Base-by-base conservation (phyloP, 2,113 vertebrate genomes). In the Cheirogaleus medius region DNA sequence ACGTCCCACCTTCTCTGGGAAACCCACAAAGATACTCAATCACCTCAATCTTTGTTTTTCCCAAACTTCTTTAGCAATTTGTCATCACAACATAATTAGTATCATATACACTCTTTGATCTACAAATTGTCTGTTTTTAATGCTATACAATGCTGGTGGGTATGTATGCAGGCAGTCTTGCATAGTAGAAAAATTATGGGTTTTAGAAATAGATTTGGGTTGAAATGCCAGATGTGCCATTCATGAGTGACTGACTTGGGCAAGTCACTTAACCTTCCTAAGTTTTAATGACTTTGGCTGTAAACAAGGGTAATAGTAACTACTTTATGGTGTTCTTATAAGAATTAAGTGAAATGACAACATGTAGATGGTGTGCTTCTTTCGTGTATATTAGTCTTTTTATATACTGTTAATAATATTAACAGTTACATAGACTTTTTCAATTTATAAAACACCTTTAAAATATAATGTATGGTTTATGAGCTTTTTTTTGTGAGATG, bases 341-440 rank as follows among this genome's bases (percentile, higher is more conserved):
- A 88, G 49, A 95, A 69, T 74, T 78, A 82, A 66, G n/a, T 66
- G 71, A 77, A 68, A 39, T 81, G 49, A 92, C 84, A 93, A 54
- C 12, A 27, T 60, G 10, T 64, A 60, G n/a, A 27, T 52, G 21
- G 23, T 63, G 8, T 39, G 8, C 1, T 88, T 88, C 32, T n/a
- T 93, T 90, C 27, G 66, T 39, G 8, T 58, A 25, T 18, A 80
- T 77, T 83, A 32, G 21, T 49, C 32, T 89, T 87, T 88, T 49
- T 17, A 17, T 91, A 47, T 23, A 66, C 11, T 8, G 0, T 93
- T 87, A 71, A 56, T 85, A 77, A 80, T 42, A 85, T 44, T n/a
- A 21, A 86, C 9, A 87, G n/a, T 94, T 96, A 68, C 32, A 32
- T 34, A 82, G 37, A 71, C 3, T 5, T 77, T 63, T 86, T 89